Conservation (phyloP, 2,888 invertebrate species). For the Malachius bipustulatus region DNA sequence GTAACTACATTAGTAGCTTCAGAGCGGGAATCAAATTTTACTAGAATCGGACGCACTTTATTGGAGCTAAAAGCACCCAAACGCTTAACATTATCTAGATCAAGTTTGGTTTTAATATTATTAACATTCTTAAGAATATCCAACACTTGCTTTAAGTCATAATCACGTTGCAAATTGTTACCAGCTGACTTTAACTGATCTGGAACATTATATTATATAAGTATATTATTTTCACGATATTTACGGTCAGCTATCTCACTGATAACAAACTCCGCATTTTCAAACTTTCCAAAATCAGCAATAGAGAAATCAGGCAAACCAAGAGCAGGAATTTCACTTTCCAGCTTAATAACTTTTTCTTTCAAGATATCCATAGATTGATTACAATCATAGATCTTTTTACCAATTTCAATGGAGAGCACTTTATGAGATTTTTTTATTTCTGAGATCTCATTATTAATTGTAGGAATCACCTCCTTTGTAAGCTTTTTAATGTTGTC, state of each 20-base stretch:
- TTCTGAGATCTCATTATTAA: slow-evolving; percentile 6
- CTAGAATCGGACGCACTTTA: slow-evolving; percentile 6
- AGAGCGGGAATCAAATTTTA: slow-evolving; percentile 6
- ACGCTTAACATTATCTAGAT: slow-evolving; percentile 5
- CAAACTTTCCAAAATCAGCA: too few relatives aligned
- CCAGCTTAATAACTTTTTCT: slow-evolving; percentile 4
- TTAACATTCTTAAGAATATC: slow-evolving; percentile 6
- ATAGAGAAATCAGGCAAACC: too few relatives aligned
- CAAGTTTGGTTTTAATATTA: slow-evolving; percentile 6
- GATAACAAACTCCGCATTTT: slow-evolving; percentile 5
- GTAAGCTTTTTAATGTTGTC: slow-evolving; percentile 6
- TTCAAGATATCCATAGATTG: slow-evolving; percentile 1
- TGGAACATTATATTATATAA: slow-evolving; percentile 7
- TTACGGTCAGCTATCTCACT: slow-evolving; percentile 5
- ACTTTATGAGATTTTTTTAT: slow-evolving; percentile 4
- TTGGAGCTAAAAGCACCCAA: slow-evolving; percentile 3
- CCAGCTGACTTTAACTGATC: slow-evolving; percentile 5
- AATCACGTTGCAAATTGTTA: slow-evolving; percentile 4
- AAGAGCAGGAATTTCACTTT: slow-evolving; percentile 3
- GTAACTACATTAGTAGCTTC: slow-evolving; percentile 7
- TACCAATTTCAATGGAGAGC: slow-evolving; percentile 4
- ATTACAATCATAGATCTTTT: too few relatives aligned
- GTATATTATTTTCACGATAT: slow-evolving; percentile 8
- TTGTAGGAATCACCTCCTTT: slow-evolving; percentile 7
- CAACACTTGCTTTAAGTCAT: slow-evolving; percentile 5